Evolutionary conservation across 2,888 invertebrate genomes (phyloP), one percentile per base, ranked within the genome.

Genomic region (Cheilosia soror): DNA sequence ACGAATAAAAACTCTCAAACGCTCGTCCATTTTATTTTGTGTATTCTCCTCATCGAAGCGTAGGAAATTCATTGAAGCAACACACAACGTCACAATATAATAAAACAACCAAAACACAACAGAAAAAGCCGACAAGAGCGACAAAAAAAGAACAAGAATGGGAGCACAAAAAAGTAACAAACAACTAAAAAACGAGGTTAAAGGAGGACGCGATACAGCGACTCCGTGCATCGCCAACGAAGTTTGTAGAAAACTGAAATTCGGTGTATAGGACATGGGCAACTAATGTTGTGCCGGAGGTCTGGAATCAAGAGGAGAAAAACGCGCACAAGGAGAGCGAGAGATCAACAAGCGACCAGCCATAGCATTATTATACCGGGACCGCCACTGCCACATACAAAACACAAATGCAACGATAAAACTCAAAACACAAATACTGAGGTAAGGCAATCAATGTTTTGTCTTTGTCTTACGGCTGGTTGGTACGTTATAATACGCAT

Each of bases 1-100:
- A 58, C 80, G 80, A 57, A 87, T 49, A 77, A 75, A 84, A 53
- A 85, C 78, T 68, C 42, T 85, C 33, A 85, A 80, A 66, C 81
- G 85, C 60, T 81, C 81, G 72, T 87, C 79, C 84, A 87, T 87
- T 87, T 77, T 78, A 73, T 83, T 80, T 69, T 72, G 69, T 66
- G 49, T 66, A 69, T 82, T 57, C 31, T 40, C 63, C 51, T 80
- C 63, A 63, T 80, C 65, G 53, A 76, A 40, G 55, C 40, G 58
- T 31, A 77, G 29, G 62, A 71, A 65, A 82, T 72, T 72, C 78
- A 83, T 72, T 72, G 71, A 77, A 72, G 33, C 79, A 57, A 69
- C 40, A 66, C 85, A 85, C 65, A 72, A 73, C 80, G 69, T 84
- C 80, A 69, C 80, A 71, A 40, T 57, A 80, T 65, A 51, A 80